phyloP scores from a whole-genome alignment of 1,140 invertebrate species.

The Lepidostoma basale region DNA sequence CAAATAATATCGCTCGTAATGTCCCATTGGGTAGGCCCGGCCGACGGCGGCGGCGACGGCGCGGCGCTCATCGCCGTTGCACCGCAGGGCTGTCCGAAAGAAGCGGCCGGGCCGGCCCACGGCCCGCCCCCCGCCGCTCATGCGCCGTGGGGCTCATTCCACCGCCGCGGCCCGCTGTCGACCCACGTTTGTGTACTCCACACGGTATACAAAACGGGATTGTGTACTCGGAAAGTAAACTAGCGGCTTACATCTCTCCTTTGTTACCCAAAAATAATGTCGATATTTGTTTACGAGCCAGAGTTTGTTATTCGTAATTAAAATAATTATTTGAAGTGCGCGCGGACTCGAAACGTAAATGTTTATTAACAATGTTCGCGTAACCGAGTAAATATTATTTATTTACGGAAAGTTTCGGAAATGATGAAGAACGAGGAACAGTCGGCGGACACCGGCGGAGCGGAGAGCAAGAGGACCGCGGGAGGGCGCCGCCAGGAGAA shows the following conservation, averaged over 20 bases:
- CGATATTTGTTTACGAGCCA: slow-evolving; percentile 32
- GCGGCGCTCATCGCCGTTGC: too few relatives aligned
- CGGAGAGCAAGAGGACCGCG: slow-evolving; percentile 21
- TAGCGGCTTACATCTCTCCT: slow-evolving; percentile 25
- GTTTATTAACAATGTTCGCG: slow-evolving; percentile 30
- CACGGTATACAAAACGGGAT: slow-evolving; percentile 15
- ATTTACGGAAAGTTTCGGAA: background rate
- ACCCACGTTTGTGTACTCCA: slow-evolving; percentile 17
- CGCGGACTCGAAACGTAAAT: slow-evolving; percentile 25
- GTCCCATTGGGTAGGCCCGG: background rate
- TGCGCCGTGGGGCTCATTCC: background rate
- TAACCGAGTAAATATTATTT: slow-evolving; percentile 13
- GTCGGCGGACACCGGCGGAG: slow-evolving; percentile 54
- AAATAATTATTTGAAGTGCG: slow-evolving; percentile 35
- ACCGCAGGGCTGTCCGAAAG: too few relatives aligned
- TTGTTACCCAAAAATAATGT: slow-evolving; percentile 27
- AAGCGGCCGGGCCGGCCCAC: background rate
- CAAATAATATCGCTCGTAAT: too few relatives aligned
- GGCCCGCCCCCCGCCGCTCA: background rate
- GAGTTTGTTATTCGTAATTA: slow-evolving; percentile 28
- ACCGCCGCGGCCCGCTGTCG: slow-evolving; percentile 7
- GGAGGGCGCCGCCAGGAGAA: slow-evolving; percentile 86
- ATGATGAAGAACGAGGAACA: slow-evolving; percentile 56
- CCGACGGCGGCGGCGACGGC: background rate
- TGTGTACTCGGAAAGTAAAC: slow-evolving; percentile 19